phyloP scores from a whole-genome alignment of 2,113 vertebrate species.

The Sceloporus undulatus region DNA sequence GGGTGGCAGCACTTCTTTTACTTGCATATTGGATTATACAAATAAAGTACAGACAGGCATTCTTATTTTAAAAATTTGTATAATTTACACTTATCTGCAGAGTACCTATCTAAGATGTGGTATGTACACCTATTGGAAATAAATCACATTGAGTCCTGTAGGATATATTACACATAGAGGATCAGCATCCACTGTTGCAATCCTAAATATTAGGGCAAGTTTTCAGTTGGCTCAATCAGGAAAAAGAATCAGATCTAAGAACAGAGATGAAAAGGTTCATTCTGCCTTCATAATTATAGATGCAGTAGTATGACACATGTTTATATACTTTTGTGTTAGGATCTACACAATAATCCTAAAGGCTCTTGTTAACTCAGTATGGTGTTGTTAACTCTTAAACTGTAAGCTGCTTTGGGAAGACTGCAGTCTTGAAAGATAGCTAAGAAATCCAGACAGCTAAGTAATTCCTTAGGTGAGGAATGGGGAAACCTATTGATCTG shows the following conservation, averaged over 20 bases:
- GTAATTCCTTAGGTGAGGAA: no score
- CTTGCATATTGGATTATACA: not conserved
- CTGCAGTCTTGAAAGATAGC: not conserved
- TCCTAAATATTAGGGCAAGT: not conserved
- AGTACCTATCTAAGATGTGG: not conserved
- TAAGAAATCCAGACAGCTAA: no score
- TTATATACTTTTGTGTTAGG: not conserved
- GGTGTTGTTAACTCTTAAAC: not conserved
- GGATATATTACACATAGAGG: not conserved
- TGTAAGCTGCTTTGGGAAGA: not conserved
- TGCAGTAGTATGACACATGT: not conserved
- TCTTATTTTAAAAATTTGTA: not conserved
- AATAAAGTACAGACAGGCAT: conserved; percentile 62
- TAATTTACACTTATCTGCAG: conserved; percentile 13
- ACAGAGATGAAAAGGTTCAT: not conserved
- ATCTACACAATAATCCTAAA: not conserved
- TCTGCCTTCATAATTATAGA: not conserved
- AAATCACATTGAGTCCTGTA: not conserved
- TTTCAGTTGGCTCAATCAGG: not conserved
- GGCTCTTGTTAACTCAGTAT: not conserved
- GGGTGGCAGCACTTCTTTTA: conserved; percentile 51
- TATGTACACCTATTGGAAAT: not conserved
- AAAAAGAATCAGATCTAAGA: not conserved
- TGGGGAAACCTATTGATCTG: no score
- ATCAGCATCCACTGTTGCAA: not conserved